Percentiles rank a stretch among this genome's conserved stretches.
Conservation (phyloP, 2,797 vertebrate species). For the Lemur catta region DNA sequence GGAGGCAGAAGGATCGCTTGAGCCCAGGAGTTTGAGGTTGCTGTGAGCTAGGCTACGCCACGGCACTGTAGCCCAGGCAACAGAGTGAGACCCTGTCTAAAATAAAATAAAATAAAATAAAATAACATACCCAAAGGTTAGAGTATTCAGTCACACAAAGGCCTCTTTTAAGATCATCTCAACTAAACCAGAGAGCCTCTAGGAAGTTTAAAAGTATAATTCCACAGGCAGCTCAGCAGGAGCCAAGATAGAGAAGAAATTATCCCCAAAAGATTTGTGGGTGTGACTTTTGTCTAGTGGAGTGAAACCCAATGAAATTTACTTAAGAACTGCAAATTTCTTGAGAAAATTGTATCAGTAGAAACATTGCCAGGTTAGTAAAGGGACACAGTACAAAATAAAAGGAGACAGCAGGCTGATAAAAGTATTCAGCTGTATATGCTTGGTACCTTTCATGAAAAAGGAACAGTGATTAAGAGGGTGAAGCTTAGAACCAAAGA, state of each 20-base stretch:
- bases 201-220: neutral
- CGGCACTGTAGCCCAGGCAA: no score
- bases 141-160: neutral
- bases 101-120: no score
- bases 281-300: neutral
- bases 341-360: neutral
- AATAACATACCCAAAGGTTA: no score
- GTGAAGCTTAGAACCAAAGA: neutral
- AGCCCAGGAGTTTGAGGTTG: no score
- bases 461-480: neutral
- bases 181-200: neutral
- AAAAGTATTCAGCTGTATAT: neutral
- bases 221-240: neutral
- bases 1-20: no score
- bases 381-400: neutral
- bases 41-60: no score
- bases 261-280: neutral
- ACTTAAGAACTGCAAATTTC: neutral
- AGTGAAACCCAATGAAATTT: neutral
- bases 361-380: neutral
- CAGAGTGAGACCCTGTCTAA: no score
- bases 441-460: neutral
- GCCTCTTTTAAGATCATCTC: neutral
- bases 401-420: neutral
- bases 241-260: neutral